Conservation (phyloP, 2,113 vertebrate species). For the Eptesicus fuscus region DNA sequence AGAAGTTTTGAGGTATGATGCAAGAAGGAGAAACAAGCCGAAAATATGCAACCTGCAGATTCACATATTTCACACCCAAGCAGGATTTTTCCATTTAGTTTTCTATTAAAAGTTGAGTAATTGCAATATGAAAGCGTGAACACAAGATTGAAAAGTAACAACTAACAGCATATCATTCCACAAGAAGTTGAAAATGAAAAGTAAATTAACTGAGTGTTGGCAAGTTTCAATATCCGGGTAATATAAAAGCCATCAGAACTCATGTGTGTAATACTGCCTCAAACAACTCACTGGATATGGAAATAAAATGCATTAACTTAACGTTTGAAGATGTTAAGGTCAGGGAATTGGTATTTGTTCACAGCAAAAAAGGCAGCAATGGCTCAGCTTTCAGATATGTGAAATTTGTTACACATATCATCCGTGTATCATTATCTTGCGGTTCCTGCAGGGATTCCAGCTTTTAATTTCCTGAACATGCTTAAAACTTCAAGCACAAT, state of each 20-base stretch:
- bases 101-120: constrained; percentile 75
- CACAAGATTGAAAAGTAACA: constrained; percentile 69
- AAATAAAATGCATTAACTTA: constrained; percentile 66
- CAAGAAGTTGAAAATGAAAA: constrained; percentile 70
- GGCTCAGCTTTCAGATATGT: constrained; percentile 39
- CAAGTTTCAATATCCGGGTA: constrained; percentile 60
- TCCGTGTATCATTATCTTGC: not conserved
- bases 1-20: not conserved
- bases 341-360: constrained; percentile 50
- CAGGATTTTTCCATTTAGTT: constrained; percentile 67
- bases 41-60: constrained; percentile 47
- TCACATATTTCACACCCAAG: constrained; percentile 60
- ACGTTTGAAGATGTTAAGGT: constrained; percentile 50
- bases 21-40: constrained; percentile 15
- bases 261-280: constrained; percentile 55
- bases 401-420: constrained; percentile 21
- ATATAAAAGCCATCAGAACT: constrained; percentile 64
- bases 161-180: constrained; percentile 53
- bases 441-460: not conserved
- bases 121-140: constrained; percentile 62
- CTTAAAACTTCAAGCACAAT: constrained; percentile 13
- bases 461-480: constrained; percentile 65
- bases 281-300: constrained; percentile 57
- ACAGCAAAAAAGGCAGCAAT: constrained; percentile 26
- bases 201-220: constrained; percentile 64